phyloP scores from a whole-genome alignment of 1,140 invertebrate species.

The Drosophila rufa region DNA sequence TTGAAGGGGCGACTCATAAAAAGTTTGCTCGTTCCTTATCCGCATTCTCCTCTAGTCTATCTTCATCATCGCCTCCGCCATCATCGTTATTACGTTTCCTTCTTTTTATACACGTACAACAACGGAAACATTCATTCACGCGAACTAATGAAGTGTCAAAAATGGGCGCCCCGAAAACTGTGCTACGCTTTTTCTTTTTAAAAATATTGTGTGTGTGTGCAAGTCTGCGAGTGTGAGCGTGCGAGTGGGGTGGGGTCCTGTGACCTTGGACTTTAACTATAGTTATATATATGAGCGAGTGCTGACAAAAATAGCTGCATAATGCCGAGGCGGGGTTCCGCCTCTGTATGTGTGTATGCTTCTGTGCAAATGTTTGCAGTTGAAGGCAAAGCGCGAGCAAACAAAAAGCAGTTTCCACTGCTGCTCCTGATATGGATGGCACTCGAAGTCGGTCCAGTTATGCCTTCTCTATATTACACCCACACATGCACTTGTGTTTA shows the following conservation, averaged over 20 bases:
- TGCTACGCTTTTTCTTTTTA: constrained; percentile 60
- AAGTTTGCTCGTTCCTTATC: constrained; percentile 44
- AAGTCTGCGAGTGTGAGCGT: neutral
- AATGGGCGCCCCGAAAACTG: constrained; percentile 68
- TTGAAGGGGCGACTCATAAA: constrained; percentile 58
- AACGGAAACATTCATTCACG: constrained; percentile 72
- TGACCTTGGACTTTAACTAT: constrained; percentile 60
- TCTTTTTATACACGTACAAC: constrained; percentile 66
- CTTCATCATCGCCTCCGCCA: constrained; percentile 2
- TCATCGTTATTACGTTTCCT: constrained; percentile 22
- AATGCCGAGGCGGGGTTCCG: constrained; percentile 33
- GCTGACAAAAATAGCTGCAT: constrained; percentile 73
- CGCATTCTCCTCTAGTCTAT: neutral
- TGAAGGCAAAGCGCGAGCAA: constrained; percentile 65
- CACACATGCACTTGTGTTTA: neutral
- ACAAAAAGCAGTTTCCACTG: constrained; percentile 47
- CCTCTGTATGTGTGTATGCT: neutral
- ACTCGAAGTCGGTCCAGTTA: constrained; percentile 56
- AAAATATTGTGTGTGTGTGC: constrained; percentile 22
- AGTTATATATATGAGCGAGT: constrained; percentile 38
- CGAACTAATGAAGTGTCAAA: constrained; percentile 80
- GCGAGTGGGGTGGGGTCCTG: constrained; percentile 1
- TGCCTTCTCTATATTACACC: constrained; percentile 4
- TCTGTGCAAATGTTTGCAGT: constrained; percentile 59
- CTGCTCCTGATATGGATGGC: constrained; percentile 69